Evolutionary conservation across 2,888 invertebrate genomes (phyloP).

Genomic region (Protodeltote pygarga): DNA sequence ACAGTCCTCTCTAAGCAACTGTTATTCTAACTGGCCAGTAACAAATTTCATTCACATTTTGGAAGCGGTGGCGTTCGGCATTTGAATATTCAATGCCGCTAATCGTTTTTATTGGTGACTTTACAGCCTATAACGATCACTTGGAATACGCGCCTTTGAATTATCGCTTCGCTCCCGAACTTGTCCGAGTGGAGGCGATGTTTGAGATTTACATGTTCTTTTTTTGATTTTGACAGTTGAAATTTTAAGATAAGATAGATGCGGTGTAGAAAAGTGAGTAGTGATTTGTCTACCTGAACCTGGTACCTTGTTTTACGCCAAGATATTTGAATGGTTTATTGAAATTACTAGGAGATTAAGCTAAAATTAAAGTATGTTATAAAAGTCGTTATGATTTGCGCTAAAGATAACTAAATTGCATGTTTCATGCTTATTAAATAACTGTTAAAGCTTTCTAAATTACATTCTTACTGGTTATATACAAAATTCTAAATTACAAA

Average conservation of each 20-base stretch:
- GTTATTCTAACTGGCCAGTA: constrained; percentile 22
- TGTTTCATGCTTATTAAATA: constrained; percentile 13
- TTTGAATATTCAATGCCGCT: constrained; percentile 80
- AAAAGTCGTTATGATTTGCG: constrained; percentile 23
- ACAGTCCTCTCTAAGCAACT: constrained; percentile 32
- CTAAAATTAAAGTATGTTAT: neutral
- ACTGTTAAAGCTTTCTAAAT: constrained; percentile 34
- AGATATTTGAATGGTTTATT: neutral
- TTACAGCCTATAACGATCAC: constrained; percentile 81
- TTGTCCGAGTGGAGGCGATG: constrained; percentile 42
- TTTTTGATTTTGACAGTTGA: constrained; percentile 31
- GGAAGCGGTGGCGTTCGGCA: constrained; percentile 69
- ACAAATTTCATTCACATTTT: constrained; percentile 68
- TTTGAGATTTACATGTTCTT: constrained; percentile 37
- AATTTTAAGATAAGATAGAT: constrained; percentile 3
- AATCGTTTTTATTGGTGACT: constrained; percentile 84
- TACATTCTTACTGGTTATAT: constrained; percentile 7
- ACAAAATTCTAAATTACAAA: constrained; percentile 27
- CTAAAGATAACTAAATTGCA: constrained; percentile 31
- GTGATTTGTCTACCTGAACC: neutral
- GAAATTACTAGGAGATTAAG: neutral
- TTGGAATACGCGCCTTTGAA: constrained; percentile 66
- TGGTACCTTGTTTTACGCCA: too few species aligned
- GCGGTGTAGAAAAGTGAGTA: neutral
- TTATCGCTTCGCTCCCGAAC: constrained; percentile 59